Percentiles rank a stretch among this genome's conserved stretches.
These are phyloP conservation scores for Anisognathus igniventris DNA, from an alignment of 2,797 vertebrate species.

Conservation along the genomic window DNA sequence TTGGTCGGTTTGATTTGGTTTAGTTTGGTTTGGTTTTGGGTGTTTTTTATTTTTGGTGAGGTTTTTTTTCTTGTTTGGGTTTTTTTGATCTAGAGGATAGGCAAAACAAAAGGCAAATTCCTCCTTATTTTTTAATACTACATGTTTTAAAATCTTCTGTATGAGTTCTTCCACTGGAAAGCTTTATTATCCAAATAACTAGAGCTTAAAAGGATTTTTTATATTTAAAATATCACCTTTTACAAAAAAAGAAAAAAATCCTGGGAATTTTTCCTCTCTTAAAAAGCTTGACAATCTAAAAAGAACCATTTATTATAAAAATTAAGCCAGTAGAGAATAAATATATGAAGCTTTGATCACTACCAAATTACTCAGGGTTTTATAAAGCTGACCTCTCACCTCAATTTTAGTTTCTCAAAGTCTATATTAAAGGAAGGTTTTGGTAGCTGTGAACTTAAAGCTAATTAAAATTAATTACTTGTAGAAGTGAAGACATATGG, in stretches of 20 bases:
- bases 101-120: background rate
- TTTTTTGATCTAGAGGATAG: background rate
- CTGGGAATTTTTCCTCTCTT: background rate
- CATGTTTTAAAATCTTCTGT: background rate
- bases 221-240: background rate
- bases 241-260: background rate
- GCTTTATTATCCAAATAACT: background rate
- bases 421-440: background rate
- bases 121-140: background rate
- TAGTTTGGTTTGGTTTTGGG: background rate
- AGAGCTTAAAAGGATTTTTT: background rate
- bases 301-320: background rate
- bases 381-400: background rate
- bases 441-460: background rate
- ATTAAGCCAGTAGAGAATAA: background rate
- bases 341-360: background rate
- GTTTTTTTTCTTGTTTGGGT: background rate
- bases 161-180: background rate
- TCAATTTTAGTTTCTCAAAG: background rate
- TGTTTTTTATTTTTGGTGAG: background rate
- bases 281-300: background rate
- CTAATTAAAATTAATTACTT: conserved; percentile 3
- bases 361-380: background rate
- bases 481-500: background rate
- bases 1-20: background rate